Percentiles rank a stretch among this genome's conserved stretches.
Conservation (phyloP, 2,113 vertebrate species). For the Eulemur rufifrons region DNA sequence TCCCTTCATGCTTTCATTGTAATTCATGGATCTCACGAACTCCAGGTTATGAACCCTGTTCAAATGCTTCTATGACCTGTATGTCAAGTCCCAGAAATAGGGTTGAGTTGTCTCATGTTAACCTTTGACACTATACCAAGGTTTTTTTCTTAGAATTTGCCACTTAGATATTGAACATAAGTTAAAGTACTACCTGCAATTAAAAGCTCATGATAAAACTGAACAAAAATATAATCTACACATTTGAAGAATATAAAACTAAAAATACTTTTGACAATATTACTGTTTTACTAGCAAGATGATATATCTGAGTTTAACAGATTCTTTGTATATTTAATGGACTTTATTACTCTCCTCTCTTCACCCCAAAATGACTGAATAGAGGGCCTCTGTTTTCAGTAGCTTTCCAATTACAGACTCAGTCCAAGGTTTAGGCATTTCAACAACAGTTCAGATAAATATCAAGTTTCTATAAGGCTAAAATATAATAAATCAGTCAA, state of each 20-base stretch:
- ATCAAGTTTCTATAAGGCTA: not conserved
- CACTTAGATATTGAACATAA: not conserved
- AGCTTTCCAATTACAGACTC: not conserved
- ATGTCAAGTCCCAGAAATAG: not conserved
- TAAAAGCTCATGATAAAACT: not conserved
- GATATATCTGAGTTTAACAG: not conserved
- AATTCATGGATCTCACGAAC: not conserved
- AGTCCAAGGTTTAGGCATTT: not conserved
- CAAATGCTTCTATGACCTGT: not conserved
- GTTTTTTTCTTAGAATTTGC: constrained; percentile 1
- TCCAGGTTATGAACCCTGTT: not conserved
- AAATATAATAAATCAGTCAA: not conserved
- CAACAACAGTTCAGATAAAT: not conserved
- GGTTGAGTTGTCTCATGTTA: not conserved
- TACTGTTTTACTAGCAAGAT: not conserved
- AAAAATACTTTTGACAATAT: not conserved
- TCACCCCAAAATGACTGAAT: not conserved
- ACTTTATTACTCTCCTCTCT: not conserved
- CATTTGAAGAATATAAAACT: not conserved
- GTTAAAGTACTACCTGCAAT: not conserved
- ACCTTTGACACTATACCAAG: not conserved
- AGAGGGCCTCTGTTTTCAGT: not conserved
- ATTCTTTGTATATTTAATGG: not conserved
- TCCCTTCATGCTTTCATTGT: not conserved
- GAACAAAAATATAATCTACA: not conserved